Evolutionary conservation across 2,888 invertebrate genomes (phyloP).

Genomic region (Oxytorus armatus): DNA sequence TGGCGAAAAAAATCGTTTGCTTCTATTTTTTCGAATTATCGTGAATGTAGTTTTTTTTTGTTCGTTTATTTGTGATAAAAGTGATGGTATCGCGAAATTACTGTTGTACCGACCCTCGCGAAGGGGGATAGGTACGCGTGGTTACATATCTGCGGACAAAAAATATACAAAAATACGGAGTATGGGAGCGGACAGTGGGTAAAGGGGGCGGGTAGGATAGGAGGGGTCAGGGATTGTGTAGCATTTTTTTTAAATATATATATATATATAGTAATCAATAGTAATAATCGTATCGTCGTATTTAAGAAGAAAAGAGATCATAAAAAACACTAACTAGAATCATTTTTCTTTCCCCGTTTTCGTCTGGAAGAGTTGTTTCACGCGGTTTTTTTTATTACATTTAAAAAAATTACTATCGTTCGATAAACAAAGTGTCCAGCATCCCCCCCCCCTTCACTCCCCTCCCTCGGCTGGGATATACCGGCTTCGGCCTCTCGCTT

Average conservation of each 20-base stretch:
- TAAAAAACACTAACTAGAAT: constrained; percentile 85
- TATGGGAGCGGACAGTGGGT: background rate
- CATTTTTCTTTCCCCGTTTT: constrained; percentile 75
- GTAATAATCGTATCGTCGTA: constrained; percentile 78
- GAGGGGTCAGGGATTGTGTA: constrained; percentile 80
- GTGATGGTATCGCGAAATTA: constrained; percentile 26
- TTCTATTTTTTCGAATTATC: background rate
- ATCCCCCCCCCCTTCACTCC: too few relatives aligned
- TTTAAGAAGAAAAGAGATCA: constrained; percentile 83
- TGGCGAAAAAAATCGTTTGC: constrained; percentile 24
- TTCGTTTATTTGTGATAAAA: constrained; percentile 52
- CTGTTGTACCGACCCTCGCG: constrained; percentile 34
- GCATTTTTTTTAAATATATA: constrained; percentile 71
- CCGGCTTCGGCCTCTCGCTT: constrained; percentile 67
- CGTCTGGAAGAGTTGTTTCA: constrained; percentile 77
- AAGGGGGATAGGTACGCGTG: background rate
- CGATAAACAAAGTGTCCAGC: constrained; percentile 81
- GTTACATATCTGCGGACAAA: constrained; percentile 58
- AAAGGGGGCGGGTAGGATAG: constrained; percentile 40
- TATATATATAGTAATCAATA: constrained; percentile 81
- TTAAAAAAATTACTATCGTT: constrained; percentile 81
- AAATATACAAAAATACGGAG: constrained; percentile 77
- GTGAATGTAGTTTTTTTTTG: background rate
- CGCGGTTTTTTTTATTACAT: constrained; percentile 76
- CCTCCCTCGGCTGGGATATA: constrained; percentile 66